Conservation (phyloP, 1,140 invertebrate genomes). For the Bicyclus anynana region DNA sequence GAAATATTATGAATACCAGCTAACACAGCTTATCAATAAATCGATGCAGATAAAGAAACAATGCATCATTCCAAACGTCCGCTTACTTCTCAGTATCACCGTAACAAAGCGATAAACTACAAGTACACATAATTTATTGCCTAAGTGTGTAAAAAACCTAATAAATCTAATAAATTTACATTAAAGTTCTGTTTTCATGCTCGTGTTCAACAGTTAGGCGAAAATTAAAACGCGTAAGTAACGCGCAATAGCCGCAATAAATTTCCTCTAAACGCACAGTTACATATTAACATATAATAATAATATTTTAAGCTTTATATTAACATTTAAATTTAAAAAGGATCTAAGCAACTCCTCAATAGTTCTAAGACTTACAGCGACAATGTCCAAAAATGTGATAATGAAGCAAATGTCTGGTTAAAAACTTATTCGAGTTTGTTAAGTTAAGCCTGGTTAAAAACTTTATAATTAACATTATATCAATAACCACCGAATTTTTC, state of each 20-base stretch:
- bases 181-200: no score
- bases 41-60: slow-evolving; percentile 5
- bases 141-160: no score
- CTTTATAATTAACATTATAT: no score
- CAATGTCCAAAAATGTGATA: no score
- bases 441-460: no score
- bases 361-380: no score
- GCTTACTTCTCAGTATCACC: slow-evolving; percentile 1
- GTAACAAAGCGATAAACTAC: not conserved
- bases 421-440: no score
- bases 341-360: no score
- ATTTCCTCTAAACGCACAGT: not conserved
- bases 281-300: not conserved
- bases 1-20: slow-evolving; percentile 4
- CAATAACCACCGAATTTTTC: no score
- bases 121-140: not conserved
- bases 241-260: not conserved
- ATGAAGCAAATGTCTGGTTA: no score
- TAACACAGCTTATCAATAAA: not conserved
- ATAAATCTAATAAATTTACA: no score
- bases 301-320: not conserved
- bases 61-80: slow-evolving; percentile 1
- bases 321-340: not conserved
- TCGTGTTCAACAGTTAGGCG: not conserved
- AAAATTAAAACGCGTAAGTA: not conserved